Evolutionary conservation across 2,113 vertebrate genomes (phyloP).

Genomic region (Indicator indicator): DNA sequence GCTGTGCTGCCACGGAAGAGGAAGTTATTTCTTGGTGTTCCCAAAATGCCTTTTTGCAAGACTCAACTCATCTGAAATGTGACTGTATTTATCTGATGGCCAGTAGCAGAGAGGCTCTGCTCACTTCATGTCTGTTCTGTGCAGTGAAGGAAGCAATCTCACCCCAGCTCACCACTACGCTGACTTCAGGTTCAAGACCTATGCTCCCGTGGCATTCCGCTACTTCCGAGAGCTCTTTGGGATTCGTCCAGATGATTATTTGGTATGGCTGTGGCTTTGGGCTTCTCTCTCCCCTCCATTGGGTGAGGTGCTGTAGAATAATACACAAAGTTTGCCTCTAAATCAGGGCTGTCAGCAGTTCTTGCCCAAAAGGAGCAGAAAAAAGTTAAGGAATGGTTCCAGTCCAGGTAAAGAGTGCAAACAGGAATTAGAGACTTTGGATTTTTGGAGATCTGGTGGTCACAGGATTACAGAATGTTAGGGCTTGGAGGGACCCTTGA

Average conservation of each 20-base stretch:
- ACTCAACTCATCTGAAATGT: not conserved
- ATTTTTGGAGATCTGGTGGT: not conserved
- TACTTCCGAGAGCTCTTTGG: slow-evolving; percentile 99
- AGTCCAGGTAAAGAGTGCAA: not conserved
- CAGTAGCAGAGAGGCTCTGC: not conserved
- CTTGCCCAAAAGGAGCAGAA: not conserved
- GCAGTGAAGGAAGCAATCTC: slow-evolving; percentile 96
- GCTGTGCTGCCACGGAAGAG: not conserved
- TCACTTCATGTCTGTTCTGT: not conserved
- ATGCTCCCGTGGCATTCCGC: slow-evolving; percentile 96
- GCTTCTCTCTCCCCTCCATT: not conserved
- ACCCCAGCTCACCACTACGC: slow-evolving; percentile 97
- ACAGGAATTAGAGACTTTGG: not conserved
- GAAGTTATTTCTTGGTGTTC: not conserved
- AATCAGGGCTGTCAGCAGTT: not conserved
- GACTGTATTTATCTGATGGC: rapidly evolving
- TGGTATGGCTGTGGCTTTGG: slow-evolving; percentile 79
- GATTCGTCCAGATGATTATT: slow-evolving; percentile 96
- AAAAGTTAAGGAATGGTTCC: not conserved
- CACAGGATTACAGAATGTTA: too few relatives aligned
- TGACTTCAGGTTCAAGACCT: slow-evolving; percentile 99
- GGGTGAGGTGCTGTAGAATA: not conserved
- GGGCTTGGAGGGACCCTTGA: too few relatives aligned
- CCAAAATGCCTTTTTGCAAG: not conserved
- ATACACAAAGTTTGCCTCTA: slow-evolving; percentile 44